These are phyloP conservation scores for Cnemophilus loriae DNA, from an alignment of 2,113 vertebrate species.

Conservation along the genomic window DNA sequence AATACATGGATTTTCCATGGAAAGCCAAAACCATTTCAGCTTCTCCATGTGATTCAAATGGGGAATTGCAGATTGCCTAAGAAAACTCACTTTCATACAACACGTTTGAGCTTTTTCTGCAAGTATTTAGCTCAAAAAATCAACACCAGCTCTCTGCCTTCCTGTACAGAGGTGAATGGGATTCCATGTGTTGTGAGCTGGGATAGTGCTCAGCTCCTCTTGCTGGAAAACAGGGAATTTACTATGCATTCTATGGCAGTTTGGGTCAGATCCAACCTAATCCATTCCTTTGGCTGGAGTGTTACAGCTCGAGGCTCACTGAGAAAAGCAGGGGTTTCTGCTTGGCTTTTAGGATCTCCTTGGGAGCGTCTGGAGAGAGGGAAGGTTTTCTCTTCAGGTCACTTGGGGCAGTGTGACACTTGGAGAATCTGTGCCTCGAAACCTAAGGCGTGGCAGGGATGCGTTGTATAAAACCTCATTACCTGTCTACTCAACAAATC, in stretches of 20 bases:
- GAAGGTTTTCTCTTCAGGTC: neutral
- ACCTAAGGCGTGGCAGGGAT: neutral
- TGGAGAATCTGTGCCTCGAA: neutral
- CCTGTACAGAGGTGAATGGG: no score
- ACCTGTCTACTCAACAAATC: neutral
- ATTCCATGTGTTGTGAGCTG: neutral
- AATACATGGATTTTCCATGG: neutral
- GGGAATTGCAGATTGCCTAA: neutral
- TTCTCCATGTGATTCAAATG: neutral
- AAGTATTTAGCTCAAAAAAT: neutral
- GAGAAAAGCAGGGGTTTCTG: neutral
- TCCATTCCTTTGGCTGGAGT: neutral
- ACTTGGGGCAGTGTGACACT: rapidly evolving
- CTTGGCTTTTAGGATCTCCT: neutral
- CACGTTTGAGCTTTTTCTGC: neutral
- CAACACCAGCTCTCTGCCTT: neutral
- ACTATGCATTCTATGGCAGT: rapidly evolving
- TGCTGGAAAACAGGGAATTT: neutral
- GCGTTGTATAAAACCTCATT: neutral
- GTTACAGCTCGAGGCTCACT: neutral
- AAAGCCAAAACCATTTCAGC: neutral
- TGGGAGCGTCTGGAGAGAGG: neutral
- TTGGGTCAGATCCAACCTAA: neutral
- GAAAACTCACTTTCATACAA: neutral
- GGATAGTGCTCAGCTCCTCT: neutral